Evolutionary conservation across 2,888 invertebrate species (phyloP).

Genomic region (Caenorhabditis imperialis): DNA sequence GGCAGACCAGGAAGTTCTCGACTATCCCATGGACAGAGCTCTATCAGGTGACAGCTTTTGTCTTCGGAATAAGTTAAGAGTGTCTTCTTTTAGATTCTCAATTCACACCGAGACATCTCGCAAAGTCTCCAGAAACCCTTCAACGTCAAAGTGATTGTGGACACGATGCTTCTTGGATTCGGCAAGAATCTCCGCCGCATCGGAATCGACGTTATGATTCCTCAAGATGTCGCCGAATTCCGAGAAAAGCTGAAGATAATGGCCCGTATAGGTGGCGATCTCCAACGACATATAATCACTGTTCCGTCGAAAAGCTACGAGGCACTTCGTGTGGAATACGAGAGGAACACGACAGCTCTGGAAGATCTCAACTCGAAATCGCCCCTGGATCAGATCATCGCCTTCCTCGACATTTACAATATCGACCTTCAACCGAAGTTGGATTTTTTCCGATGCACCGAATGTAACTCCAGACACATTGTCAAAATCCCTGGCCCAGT

Average conservation of each 20-base stretch:
- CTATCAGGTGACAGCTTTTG: too few relatives aligned
- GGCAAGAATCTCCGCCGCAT: constrained; percentile 52
- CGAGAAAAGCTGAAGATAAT: constrained; percentile 20
- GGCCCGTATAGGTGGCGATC: constrained; percentile 12
- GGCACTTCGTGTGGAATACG: constrained; percentile 7
- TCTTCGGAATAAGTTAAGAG: too few relatives aligned
- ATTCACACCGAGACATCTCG: constrained; percentile 4
- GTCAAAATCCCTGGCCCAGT: constrained; percentile 43
- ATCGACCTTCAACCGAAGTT: constrained; percentile 27
- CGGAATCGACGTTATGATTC: constrained; percentile 40
- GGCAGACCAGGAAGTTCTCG: constrained; percentile 17
- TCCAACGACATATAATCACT: constrained; percentile 31
- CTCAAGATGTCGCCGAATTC: constrained; percentile 23
- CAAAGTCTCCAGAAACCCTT: constrained; percentile 25
- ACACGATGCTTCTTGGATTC: constrained; percentile 62
- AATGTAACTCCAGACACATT: constrained; percentile 39
- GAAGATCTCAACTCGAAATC: constrained; percentile 20
- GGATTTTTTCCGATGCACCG: constrained; percentile 27
- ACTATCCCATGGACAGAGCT: constrained; percentile 34
- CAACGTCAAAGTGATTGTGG: constrained; percentile 55
- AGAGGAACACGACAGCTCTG: not conserved
- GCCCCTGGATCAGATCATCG: constrained; percentile 27
- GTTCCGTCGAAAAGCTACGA: constrained; percentile 39
- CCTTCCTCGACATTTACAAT: constrained; percentile 34
- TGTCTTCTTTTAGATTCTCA: constrained; percentile 15